Conservation (phyloP, 2,113 vertebrate genomes). For the Oreochromis aureus region DNA sequence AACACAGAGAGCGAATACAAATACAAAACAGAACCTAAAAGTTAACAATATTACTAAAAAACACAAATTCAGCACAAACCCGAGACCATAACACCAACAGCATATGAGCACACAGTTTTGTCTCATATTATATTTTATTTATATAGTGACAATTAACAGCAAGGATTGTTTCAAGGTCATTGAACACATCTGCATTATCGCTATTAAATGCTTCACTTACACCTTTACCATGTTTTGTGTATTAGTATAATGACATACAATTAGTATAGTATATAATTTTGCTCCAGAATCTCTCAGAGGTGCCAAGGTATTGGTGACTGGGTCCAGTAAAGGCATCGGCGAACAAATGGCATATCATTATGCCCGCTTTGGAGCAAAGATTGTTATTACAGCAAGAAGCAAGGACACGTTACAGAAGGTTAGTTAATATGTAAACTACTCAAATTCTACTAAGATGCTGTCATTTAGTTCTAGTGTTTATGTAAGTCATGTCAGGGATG, state of each 20-base stretch:
- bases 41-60: neutral
- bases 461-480: neutral
- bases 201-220: neutral
- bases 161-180: neutral
- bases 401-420: slow-evolving; percentile 78
- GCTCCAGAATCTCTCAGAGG: slow-evolving; percentile 73
- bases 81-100: neutral
- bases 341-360: slow-evolving; percentile 85
- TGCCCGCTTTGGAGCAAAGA: slow-evolving; percentile 75
- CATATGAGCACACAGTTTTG: neutral
- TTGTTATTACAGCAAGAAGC: slow-evolving; percentile 81
- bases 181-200: neutral
- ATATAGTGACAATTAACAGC: neutral
- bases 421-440: neutral
- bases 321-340: slow-evolving; percentile 83
- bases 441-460: neutral
- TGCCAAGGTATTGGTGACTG: slow-evolving; percentile 77
- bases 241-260: neutral
- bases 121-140: neutral
- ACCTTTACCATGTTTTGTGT: neutral
- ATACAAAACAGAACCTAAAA: neutral
- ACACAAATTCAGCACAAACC: neutral
- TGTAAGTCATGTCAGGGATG: neutral
- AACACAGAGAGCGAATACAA: neutral
- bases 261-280: neutral